Conservation (phyloP, 2,888 invertebrate species). For the Desoria tigrina region DNA sequence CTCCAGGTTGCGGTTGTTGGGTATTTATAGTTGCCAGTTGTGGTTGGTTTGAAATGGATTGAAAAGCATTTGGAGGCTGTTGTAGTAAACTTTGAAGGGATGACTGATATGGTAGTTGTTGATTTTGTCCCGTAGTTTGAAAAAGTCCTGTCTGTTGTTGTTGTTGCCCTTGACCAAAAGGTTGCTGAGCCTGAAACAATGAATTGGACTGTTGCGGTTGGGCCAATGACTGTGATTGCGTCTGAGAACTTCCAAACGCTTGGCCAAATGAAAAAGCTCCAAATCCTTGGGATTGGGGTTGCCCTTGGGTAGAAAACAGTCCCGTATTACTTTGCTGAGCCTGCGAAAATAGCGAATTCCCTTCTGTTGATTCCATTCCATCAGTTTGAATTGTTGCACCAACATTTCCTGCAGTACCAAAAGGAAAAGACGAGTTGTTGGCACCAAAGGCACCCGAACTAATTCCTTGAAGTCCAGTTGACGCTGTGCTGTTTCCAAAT, state of each 20-base stretch:
- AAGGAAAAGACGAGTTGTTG: background rate
- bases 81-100: background rate
- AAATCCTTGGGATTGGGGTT: background rate
- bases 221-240: background rate
- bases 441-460: background rate
- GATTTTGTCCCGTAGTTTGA: background rate
- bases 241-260: background rate
- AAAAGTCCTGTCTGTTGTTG: background rate
- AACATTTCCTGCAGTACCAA: background rate
- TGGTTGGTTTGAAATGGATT: background rate
- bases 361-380: slow-evolving; percentile 5
- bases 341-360: background rate
- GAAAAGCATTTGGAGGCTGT: slow-evolving; percentile 2
- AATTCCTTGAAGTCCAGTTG: background rate
- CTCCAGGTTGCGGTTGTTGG: background rate
- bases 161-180: slow-evolving; percentile 5
- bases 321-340: slow-evolving; percentile 1
- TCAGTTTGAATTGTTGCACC: background rate
- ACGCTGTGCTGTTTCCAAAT: background rate
- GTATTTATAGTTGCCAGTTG: background rate
- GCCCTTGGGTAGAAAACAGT: background rate
- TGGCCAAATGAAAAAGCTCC: background rate
- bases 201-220: slow-evolving; percentile 1
- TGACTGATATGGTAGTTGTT: background rate
- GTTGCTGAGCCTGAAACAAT: background rate